phyloP scores from a whole-genome alignment of 2,113 vertebrate species.

The Cairina moschata region DNA sequence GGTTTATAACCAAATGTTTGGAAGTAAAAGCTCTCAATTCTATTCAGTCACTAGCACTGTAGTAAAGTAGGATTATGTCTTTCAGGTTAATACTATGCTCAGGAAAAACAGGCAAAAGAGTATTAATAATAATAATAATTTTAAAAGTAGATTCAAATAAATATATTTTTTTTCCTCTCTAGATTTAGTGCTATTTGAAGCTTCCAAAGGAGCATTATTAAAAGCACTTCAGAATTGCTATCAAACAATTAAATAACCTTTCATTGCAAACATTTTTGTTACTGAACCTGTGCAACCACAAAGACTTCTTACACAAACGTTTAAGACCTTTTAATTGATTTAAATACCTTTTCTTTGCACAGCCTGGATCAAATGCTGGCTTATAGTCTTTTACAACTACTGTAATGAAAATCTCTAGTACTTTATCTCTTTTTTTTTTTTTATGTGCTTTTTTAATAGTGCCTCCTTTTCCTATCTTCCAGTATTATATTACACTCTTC shows the following conservation, averaged over 20 bases:
- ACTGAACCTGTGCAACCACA: not conserved
- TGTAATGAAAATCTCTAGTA: not conserved
- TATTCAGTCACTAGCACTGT: not conserved
- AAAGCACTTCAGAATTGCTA: not conserved
- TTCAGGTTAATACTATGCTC: not conserved
- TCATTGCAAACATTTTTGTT: conserved; percentile 15
- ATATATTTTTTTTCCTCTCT: not conserved
- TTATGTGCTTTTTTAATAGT: not conserved
- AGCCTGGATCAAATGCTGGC: not conserved
- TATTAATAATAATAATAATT: not conserved
- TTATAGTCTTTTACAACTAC: not conserved
- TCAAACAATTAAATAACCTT: not conserved
- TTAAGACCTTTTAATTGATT: not conserved
- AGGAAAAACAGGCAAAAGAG: not conserved
- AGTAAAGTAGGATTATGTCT: not conserved
- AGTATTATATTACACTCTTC: not conserved
- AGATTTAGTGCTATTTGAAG: not conserved
- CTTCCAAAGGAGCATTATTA: not conserved
- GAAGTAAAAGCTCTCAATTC: not conserved
- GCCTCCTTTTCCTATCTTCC: not conserved
- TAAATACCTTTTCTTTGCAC: not conserved
- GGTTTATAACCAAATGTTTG: not conserved
- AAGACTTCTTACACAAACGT: not conserved
- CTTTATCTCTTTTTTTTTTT: not conserved
- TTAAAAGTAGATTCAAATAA: not conserved